phyloP scores from a whole-genome alignment of 1,140 invertebrate genomes.

The Drosophila sp. region DNA sequence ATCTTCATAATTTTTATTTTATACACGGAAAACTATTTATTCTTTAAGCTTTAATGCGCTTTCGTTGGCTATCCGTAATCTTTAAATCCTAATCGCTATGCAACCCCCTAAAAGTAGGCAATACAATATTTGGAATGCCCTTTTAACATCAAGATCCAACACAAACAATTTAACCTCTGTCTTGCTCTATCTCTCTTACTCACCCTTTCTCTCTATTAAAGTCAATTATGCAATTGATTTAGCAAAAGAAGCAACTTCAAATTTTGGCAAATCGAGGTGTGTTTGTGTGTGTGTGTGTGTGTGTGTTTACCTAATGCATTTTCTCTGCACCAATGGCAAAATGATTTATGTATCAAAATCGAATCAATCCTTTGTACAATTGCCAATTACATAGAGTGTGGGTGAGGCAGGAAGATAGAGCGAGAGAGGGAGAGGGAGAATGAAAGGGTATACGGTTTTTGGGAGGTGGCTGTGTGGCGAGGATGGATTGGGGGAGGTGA shows the following conservation, averaged over 20 bases:
- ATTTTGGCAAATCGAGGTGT: slow-evolving; percentile 1
- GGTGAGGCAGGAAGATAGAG: neutral
- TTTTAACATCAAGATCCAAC: neutral
- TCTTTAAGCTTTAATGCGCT: too few relatives aligned
- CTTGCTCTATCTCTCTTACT: neutral
- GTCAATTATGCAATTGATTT: slow-evolving; percentile 10
- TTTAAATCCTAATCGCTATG: too few relatives aligned
- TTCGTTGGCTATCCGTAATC: too few relatives aligned
- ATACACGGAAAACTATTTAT: too few relatives aligned
- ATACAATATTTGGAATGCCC: too few relatives aligned
- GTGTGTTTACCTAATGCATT: slow-evolving; percentile 7
- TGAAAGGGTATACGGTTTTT: neutral
- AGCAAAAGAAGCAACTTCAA: slow-evolving; percentile 7
- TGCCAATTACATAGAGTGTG: slow-evolving; percentile 10
- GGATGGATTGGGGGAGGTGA: neutral
- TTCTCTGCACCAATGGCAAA: neutral
- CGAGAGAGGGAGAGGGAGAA: neutral
- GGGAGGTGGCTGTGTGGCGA: too few relatives aligned
- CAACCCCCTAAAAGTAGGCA: too few relatives aligned
- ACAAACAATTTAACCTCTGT: neutral
- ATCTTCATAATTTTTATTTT: too few relatives aligned
- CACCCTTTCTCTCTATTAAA: neutral
- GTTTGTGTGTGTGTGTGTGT: neutral
- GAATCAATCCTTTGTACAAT: slow-evolving; percentile 10
- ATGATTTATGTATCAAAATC: slow-evolving; percentile 12